Evolutionary conservation across 2,113 vertebrate genomes (phyloP), one percentile per base, ranked within the genome.

Genomic region (Neotoma lepida): DNA sequence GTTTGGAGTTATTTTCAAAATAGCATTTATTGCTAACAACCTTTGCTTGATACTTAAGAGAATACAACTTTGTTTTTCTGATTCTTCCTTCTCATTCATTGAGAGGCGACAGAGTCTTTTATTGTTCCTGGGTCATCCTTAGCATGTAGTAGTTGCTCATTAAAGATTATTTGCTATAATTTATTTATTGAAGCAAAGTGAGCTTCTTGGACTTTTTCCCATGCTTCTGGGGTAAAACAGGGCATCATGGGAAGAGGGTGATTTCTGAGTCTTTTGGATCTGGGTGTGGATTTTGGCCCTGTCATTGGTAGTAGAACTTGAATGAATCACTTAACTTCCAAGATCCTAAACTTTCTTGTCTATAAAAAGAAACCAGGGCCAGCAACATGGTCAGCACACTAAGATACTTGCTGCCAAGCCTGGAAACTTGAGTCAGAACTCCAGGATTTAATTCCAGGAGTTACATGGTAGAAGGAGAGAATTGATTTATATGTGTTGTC

Each of bases 141-240:
- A 93, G n/a, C 44, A 51, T 76, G 6, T 35, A 33, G 18, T 66
- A 68, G 13, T 12, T 89, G 14, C 49, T 74, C 28, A 73, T 61
- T 77, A 66, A 90, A 63, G 17, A 44, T 70, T 81, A 8, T 58
- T 54, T 78, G 61, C 18, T 61, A 10, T 91, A 73, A 64, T 80
- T 86, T 89, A 44, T 80, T 87, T 95, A 41, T 33, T 92, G 76
- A 95, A 91, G 77, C 85, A 71, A 86, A 86, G 6, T 74, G n/a
- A 93, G 33, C 44, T 68, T 35, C 51, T 66, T 35, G 63, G 78
- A 66, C n/a, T 0, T 80, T 87, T 66, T 56, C n/a, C n/a, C 13
- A 54, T 49, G 22, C 26, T 51, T 74, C 51, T 88, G 44, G 77
- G 44, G 70, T 76, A 61, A 91, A 81, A 33, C 15, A 7, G 4